Evolutionary conservation across 1,140 invertebrate species (phyloP).

Genomic region (Pogonomyrmex californicus): DNA sequence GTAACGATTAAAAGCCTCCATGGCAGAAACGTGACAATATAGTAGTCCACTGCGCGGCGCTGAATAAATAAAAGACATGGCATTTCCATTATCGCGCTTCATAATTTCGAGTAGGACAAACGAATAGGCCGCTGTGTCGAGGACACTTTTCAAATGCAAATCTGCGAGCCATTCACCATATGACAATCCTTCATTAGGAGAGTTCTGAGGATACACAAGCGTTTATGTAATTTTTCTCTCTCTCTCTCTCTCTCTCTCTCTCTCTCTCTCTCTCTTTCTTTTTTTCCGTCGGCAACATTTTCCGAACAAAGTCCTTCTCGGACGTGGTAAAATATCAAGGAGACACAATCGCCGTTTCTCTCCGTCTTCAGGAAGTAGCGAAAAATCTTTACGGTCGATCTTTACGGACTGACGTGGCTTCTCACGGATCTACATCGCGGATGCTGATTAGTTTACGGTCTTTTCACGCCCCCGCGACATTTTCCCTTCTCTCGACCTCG

Average conservation of each 20-base stretch:
- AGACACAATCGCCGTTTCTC: neutral
- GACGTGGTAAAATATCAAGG: neutral
- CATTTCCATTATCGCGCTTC: constrained; percentile 37
- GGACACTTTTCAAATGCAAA: constrained; percentile 28
- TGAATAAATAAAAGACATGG: constrained; percentile 26
- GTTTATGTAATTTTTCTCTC: neutral
- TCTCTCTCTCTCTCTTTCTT: neutral
- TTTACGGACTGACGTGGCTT: neutral
- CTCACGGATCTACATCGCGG: neutral
- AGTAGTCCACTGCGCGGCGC: neutral
- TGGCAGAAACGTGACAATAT: constrained; percentile 16
- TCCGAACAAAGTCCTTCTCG: neutral
- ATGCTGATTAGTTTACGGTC: constrained; percentile 56
- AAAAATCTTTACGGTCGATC: constrained; percentile 9
- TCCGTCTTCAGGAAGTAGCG: neutral
- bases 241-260: neutral
- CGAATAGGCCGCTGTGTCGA: neutral
- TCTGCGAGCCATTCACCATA: constrained; percentile 4
- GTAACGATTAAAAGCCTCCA: constrained; percentile 4
- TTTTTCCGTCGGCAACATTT: neutral
- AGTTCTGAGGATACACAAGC: neutral
- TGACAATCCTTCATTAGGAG: constrained; percentile 45
- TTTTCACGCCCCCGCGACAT: constrained; percentile 8
- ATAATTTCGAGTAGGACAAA: constrained; percentile 9
- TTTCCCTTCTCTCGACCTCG: constrained; percentile 38